Percentiles rank a stretch among this genome's conserved stretches.
These are phyloP conservation scores for Lepisosteus osseus DNA, from an alignment of 2,113 vertebrate genomes.

Conservation along the genomic window DNA sequence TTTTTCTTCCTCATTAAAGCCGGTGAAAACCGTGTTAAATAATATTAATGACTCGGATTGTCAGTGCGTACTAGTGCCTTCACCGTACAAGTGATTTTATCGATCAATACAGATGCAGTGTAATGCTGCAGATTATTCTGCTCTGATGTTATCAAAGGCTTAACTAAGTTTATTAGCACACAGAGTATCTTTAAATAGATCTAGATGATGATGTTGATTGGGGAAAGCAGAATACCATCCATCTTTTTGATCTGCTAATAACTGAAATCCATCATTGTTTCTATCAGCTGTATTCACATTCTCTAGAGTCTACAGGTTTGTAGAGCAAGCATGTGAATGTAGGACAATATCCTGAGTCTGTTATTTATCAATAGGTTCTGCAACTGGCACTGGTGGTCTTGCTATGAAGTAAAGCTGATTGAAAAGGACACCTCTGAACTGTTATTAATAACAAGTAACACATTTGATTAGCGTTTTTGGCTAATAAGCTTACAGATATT, in stretches of 20 bases:
- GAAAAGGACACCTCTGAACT: not conserved
- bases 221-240: constrained; percentile 87
- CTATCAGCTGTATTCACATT: constrained; percentile 57
- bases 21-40: constrained; percentile 89
- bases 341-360: constrained; percentile 29
- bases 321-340: constrained; percentile 33
- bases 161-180: constrained; percentile 97
- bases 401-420: not conserved
- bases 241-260: constrained; percentile 99
- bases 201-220: constrained; percentile 99
- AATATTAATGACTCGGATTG: constrained; percentile 96
- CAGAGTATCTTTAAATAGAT: constrained; percentile 97
- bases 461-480: not conserved
- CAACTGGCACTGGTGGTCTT: constrained; percentile 7
- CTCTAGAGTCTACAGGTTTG: constrained; percentile 64
- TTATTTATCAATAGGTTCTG: constrained; percentile 33
- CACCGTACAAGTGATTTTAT: constrained; percentile 93
- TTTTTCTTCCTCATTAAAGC: constrained; percentile 92
- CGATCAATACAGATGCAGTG: constrained; percentile 82
- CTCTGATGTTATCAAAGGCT: constrained; percentile 91
- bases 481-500: too few relatives aligned
- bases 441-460: not conserved
- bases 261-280: constrained; percentile 99
- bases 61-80: constrained; percentile 88
- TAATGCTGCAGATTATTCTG: constrained; percentile 82